A percentile compares a stretch with the other conserved stretches of the same genome.
phyloP scores from a whole-genome alignment of 2,888 invertebrate species.

The Xanthia togata region DNA sequence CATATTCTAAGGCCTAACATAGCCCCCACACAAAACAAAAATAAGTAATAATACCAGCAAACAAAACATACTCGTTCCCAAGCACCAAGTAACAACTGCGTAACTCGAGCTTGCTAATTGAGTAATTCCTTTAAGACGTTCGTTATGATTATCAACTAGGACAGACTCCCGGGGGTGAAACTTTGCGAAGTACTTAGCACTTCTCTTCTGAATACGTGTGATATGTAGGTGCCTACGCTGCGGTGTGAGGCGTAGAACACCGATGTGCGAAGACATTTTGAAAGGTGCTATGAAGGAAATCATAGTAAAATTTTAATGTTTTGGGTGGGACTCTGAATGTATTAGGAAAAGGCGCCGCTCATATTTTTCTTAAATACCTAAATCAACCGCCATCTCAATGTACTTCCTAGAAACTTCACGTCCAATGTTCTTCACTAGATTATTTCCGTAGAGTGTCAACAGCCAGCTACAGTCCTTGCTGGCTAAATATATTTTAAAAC shows the following conservation, averaged over 20 bases:
- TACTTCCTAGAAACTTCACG: too few relatives aligned
- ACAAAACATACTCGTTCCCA: slow-evolving; percentile 51
- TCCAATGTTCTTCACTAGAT: not conserved
- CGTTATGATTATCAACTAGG: slow-evolving; percentile 82
- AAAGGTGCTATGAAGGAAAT: slow-evolving; percentile 1
- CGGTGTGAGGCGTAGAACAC: slow-evolving; percentile 56
- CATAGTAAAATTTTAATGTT: not conserved
- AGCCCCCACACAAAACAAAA: slow-evolving; percentile 22
- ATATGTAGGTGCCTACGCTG: slow-evolving; percentile 69
- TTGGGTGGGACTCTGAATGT: not conserved
- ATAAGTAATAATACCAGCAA: slow-evolving; percentile 30
- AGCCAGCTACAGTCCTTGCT: not conserved
- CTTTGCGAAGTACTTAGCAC: slow-evolving; percentile 78
- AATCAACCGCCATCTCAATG: too few relatives aligned
- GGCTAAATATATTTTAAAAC: too few relatives aligned
- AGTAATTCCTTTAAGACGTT: slow-evolving; percentile 83
- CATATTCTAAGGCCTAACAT: not conserved
- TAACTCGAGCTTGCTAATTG: slow-evolving; percentile 76
- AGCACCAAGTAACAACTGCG: slow-evolving; percentile 59
- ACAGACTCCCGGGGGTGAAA: slow-evolving; percentile 76
- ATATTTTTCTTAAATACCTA: not conserved
- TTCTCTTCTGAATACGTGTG: slow-evolving; percentile 76
- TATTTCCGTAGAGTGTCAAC: not conserved
- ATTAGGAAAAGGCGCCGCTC: not conserved
- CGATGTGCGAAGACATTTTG: slow-evolving; percentile 58